Conservation (phyloP, 2,797 vertebrate species). For the Dryobates pubescens region DNA sequence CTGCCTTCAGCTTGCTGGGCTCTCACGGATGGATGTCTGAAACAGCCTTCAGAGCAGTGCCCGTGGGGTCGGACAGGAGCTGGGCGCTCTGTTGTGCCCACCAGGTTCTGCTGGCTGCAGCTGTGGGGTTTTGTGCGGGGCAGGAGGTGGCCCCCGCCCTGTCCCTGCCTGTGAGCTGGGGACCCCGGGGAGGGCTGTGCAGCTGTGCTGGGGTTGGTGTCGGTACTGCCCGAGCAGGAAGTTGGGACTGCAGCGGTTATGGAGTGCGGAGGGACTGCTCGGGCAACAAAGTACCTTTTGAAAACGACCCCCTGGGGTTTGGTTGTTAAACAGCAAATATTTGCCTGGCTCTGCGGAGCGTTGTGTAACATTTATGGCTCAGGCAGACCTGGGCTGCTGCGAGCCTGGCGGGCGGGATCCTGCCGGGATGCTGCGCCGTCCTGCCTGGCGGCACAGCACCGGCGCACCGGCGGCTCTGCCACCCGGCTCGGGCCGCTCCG, state of each 20-base stretch:
- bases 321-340: background rate
- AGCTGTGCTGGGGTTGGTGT: background rate
- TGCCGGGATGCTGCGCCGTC: background rate
- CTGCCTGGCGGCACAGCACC: background rate
- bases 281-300: background rate
- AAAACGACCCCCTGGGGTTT: background rate
- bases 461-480: background rate
- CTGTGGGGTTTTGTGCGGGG: background rate
- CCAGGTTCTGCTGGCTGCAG: accelerated
- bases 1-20: background rate
- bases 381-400: background rate
- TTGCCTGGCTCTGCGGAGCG: background rate
- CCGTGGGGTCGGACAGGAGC: accelerated
- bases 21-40: accelerated
- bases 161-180: accelerated
- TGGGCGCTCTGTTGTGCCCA: accelerated
- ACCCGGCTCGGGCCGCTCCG: accelerated
- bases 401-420: background rate
- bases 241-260: background rate
- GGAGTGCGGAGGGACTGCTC: background rate
- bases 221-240: background rate
- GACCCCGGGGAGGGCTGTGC: background rate
- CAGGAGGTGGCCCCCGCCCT: background rate
- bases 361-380: background rate
- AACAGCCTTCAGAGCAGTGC: accelerated